phyloP scores from a whole-genome alignment of 2,113 vertebrate species.

The Peromyscus leucopus region DNA sequence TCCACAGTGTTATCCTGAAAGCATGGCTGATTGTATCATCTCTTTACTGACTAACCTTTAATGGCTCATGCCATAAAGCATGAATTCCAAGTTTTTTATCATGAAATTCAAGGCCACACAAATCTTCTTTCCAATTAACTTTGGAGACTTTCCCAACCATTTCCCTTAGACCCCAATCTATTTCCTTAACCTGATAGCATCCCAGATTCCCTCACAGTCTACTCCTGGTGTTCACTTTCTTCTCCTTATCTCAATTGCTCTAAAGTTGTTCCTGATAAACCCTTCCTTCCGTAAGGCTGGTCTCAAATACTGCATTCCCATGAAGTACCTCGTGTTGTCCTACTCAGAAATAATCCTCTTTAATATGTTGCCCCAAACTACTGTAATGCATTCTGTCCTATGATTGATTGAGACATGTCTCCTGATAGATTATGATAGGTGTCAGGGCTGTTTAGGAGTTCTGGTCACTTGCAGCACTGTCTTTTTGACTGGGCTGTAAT shows the following conservation, averaged over 20 bases:
- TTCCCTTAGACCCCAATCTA: neutral
- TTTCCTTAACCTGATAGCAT: conserved; percentile 47
- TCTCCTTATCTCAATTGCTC: neutral
- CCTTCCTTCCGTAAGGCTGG: neutral
- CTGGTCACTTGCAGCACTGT: neutral
- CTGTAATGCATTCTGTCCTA: neutral
- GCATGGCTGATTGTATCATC: conserved; percentile 10
- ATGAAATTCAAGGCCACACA: conserved; percentile 26
- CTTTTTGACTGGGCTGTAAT: neutral
- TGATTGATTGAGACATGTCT: neutral
- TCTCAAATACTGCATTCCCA: neutral
- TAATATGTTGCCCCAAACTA: neutral
- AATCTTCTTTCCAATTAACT: conserved; percentile 56
- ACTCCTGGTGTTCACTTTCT: neutral
- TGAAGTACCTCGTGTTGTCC: neutral
- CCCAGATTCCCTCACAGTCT: neutral
- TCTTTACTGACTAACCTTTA: conserved; percentile 6
- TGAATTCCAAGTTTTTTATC: conserved; percentile 31
- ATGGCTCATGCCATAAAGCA: conserved; percentile 11
- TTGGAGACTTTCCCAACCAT: conserved; percentile 34
- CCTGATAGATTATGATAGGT: neutral
- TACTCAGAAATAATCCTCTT: conserved; percentile 22
- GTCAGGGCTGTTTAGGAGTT: neutral
- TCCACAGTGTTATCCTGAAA: neutral
- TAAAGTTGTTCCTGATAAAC: conserved; percentile 11